phyloP scores from a whole-genome alignment of 2,797 vertebrate genomes.

The Sebastolobus altivelis region DNA sequence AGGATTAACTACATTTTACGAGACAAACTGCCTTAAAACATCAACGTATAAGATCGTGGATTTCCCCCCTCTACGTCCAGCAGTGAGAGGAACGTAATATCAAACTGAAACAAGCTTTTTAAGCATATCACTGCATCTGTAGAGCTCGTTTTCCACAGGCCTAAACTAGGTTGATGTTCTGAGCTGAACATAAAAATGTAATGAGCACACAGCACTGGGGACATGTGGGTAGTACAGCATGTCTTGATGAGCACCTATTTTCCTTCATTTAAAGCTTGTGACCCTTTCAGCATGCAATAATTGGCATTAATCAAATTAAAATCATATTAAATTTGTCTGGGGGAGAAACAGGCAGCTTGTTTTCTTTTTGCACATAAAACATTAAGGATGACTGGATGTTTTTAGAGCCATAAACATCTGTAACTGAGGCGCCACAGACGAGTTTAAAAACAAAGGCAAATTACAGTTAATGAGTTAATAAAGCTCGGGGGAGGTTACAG shows the following conservation, averaged over 20 bases:
- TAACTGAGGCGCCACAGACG: neutral
- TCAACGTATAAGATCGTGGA: neutral
- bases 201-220: constrained; percentile 69
- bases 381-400: constrained; percentile 7
- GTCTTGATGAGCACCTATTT: constrained; percentile 49
- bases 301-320: constrained; percentile 39
- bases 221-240: constrained; percentile 37
- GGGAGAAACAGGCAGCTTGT: constrained; percentile 3
- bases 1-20: neutral
- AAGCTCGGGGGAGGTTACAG: neutral
- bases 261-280: constrained; percentile 44
- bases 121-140: constrained; percentile 21
- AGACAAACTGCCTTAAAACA: neutral
- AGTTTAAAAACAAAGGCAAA: constrained; percentile 5
- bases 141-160: constrained; percentile 18
- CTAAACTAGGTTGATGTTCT: constrained; percentile 64
- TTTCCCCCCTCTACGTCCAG: constrained; percentile 8
- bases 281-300: constrained; percentile 32
- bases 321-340: constrained; percentile 15
- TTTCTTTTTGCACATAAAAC: constrained; percentile 5
- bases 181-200: constrained; percentile 63
- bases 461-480: neutral
- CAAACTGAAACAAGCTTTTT: constrained; percentile 21
- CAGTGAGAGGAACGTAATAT: neutral
- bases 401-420: neutral